A percentile compares a stretch with the other conserved stretches of the same genome.
Conservation (phyloP, 2,888 invertebrate species). For the Epistrophe grossulariae region DNA sequence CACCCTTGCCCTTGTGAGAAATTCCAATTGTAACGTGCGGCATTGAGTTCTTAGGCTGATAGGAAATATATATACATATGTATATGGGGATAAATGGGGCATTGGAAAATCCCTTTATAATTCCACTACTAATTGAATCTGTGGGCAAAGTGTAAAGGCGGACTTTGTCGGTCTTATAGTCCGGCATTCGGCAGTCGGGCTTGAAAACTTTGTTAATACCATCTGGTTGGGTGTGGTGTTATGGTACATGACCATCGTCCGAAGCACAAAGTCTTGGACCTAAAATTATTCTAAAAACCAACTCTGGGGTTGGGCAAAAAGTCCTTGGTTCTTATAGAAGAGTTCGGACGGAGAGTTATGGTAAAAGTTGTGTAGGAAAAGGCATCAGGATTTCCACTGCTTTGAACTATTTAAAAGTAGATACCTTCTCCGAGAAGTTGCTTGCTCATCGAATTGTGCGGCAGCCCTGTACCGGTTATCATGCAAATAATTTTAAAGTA, state of each 20-base stretch:
- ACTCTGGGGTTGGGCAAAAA: constrained; percentile 31
- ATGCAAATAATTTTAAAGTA: constrained; percentile 62
- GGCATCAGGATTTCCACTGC: constrained; percentile 48
- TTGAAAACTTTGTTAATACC: constrained; percentile 57
- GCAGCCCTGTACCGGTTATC: constrained; percentile 41
- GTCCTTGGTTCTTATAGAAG: constrained; percentile 7
- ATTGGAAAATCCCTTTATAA: constrained; percentile 64
- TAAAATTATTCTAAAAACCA: constrained; percentile 56
- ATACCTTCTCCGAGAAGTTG: constrained; percentile 30
- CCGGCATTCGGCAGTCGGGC: constrained; percentile 11
- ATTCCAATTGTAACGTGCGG: constrained; percentile 55
- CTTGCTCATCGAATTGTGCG: constrained; percentile 41
- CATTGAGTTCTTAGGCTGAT: not conserved
- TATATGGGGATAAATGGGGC: too few relatives aligned
- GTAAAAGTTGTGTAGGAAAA: constrained; percentile 57
- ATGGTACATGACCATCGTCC: constrained; percentile 41
- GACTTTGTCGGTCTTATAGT: constrained; percentile 20
- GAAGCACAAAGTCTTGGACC: constrained; percentile 21
- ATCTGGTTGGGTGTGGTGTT: constrained; percentile 33
- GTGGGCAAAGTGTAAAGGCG: constrained; percentile 34
- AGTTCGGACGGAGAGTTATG: constrained; percentile 41
- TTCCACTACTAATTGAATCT: constrained; percentile 69
- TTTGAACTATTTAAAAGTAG: constrained; percentile 55
- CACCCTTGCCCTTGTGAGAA: constrained; percentile 41
- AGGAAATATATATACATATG: not conserved